Base-by-base conservation (phyloP, 2,888 invertebrate species). In the Hirtodrosophila confusa region DNA sequence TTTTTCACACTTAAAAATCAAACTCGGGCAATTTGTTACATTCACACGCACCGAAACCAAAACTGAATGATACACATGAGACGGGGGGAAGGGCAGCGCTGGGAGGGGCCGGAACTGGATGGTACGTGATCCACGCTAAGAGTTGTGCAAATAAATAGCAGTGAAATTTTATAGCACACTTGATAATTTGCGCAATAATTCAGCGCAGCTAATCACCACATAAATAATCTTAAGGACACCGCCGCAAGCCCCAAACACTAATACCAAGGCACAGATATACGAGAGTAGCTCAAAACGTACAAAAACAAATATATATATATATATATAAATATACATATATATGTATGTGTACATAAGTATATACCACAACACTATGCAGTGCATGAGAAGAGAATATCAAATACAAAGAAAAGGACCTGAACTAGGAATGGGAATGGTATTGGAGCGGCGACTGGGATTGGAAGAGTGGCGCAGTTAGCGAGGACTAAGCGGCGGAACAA, bases 121-220 rank as follows among this genome's bases (percentile, higher is more conserved):
- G 29, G 44, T 58, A 67, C 77, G 74, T 65, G 70, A 77, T 69
- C 55, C 63, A 29, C 65, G 80, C 78, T 53, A 65, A 77, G 75
- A 69, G 60, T 77, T 69, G 67, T 50, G 68, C 73, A 83, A 76
- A 82, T 86, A 88, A 78, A 80, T 78, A 73, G 71, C 69, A 71
- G 53, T 62, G 71, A 78, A 83, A 78, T 88, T 89, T 89, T 89
- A 90, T 89, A 85, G 80, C 87, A 85, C 88, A 84, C 89, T 88
- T 85, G 86, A 89, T 90, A 89, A 85, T 86, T 83, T 86, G 58
- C 65, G 88, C 86, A 86, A 89, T 89, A 89, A 90, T 78, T 90
- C 89, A 87, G 78, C 51, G 61, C 69, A 76, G 80, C 87, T 90
- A 90, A 90, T 89, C 90, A 87, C 90, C 89, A 89, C 88, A 89